Evolutionary conservation across 2,797 vertebrate genomes (phyloP).

Genomic region (Nasua narica): DNA sequence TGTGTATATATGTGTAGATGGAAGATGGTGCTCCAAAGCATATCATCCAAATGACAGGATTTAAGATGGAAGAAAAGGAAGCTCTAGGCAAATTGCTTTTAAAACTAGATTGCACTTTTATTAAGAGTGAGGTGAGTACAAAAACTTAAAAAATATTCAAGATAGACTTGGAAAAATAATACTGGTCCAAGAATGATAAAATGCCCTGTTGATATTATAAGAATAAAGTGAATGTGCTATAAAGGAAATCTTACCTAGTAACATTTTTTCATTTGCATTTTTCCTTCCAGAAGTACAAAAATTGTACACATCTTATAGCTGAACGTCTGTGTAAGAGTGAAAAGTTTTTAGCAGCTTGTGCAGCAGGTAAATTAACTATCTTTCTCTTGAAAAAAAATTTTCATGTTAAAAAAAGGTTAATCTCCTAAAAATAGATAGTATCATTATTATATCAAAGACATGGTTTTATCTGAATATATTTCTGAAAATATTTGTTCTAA

Average conservation of each 20-base stretch:
- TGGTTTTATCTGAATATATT: not conserved
- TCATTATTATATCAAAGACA: not conserved
- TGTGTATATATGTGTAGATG: slow-evolving; percentile 76
- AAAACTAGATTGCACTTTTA: slow-evolving; percentile 81
- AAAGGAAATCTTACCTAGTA: slow-evolving; percentile 2
- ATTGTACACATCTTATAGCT: slow-evolving; percentile 91
- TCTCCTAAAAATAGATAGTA: not conserved
- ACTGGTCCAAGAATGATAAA: not conserved
- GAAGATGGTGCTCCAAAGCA: slow-evolving; percentile 49
- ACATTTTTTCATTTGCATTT: slow-evolving; percentile 57
- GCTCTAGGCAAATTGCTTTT: slow-evolving; percentile 70
- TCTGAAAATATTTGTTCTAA: not conserved
- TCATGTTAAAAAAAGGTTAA: not conserved
- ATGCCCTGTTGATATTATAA: not conserved
- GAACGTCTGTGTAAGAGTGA: slow-evolving; percentile 89
- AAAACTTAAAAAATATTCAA: not conserved
- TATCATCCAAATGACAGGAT: slow-evolving; percentile 85
- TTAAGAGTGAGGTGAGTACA: slow-evolving; percentile 82
- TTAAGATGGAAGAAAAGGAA: slow-evolving; percentile 81
- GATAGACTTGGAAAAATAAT: not conserved
- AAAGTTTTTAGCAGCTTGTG: slow-evolving; percentile 95
- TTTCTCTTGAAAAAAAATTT: not conserved
- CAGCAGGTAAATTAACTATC: slow-evolving; percentile 88
- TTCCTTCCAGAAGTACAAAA: slow-evolving; percentile 87
- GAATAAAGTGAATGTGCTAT: not conserved